Evolutionary conservation across 2,113 vertebrate species (phyloP), one percentile per base, ranked within the genome.

Genomic region (Ancistrus triradiatus): DNA sequence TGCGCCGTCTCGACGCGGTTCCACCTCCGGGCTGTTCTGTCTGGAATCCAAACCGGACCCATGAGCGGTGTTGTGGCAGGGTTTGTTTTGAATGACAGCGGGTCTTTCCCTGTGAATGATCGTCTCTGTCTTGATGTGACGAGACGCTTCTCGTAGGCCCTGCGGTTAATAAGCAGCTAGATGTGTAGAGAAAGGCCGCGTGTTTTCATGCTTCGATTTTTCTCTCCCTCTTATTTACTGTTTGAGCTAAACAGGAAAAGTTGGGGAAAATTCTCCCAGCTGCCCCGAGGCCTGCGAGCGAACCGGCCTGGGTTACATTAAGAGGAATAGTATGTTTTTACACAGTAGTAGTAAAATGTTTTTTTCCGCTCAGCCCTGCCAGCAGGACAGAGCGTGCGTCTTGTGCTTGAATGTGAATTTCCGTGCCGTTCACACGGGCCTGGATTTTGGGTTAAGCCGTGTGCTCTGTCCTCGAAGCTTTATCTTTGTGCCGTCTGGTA

Each of bases 321-420:
- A 76, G 25, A 33, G 31, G 50, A 51, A 68, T 52, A 50, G 17
- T 63, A 59, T 52, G 42, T 66, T 62, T 49, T 63, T 52, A 60
- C 50, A 60, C 37, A 17, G 52, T 49, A 55, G 68, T 69, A 66
- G 61, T 68, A 74, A 80, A 80, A 71, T 51, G 18, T 73, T 81
- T 81, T 81, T 79, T 53, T 83, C 81, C 80, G 76, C 67, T 59
- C 6, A 35, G 4, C 27, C 19, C 71, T 75, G 82, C 82, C 83
- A 84, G 76, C 60, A 71, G 62, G 64, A 42, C 10, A 25, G 60
- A 53, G 40, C 24, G 31, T 50, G 63, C 51, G 63, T 59, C 67
- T 33, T 50, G 69, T 71, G 63, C 47, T 7, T 61, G 24, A 55
- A 50, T 47, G 44, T 68, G 14, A 46, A 25, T 73, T 57, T 73